Base-by-base conservation (phyloP, 2,797 vertebrate genomes). In the Malacoraja senta region DNA sequence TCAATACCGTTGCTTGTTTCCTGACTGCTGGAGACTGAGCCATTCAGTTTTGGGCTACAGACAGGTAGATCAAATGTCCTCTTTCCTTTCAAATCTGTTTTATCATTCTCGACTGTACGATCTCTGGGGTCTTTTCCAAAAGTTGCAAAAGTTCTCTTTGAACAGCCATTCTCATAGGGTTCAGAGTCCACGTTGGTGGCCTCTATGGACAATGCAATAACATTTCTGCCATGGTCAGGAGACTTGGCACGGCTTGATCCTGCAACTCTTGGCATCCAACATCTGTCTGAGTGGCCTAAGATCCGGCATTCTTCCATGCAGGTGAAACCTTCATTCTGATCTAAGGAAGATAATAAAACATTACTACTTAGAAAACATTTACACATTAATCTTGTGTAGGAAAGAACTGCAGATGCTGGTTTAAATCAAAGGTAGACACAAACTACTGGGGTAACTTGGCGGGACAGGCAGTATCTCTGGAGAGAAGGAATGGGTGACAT, bases 101-200 rank as follows among this genome's bases (percentile, higher is more conserved):
- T 96, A 93, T 98, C 97, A 94, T 97, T 97, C 72, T 99, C 98
- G 90, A 95, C 93, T 0, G 79, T 79, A 74, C 96, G 96, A 94
- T 98, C 97, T 0, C 96, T 95, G 63, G 98, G 97, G 91, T 99
- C 98, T 96, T 99, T 99, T 95, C 99, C 99, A 93, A 99, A 99
- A 94, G 99, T 99, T 96, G 98, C 98, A 95, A 99, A 99, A 98
- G 99, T 99, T 95, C 98, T 98, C 97, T 99, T 99, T 94, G 97
- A 97, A 95, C 98, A 96, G 93, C 97, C 97, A 94, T 98, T 97
- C 94, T 99, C 99, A 0, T 99, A 99, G 95, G 98, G 97, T 94
- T 98, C 98, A 77, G 98, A 95, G n/a, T 99, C 98, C 94, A 98
- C 97, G 0, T 97, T 97, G 93, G 98, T 97, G 53, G 98, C 98